Evolutionary conservation across 2,113 vertebrate species (phyloP), one percentile per base, ranked within the genome.

Genomic region (Odocoileus virginianus): DNA sequence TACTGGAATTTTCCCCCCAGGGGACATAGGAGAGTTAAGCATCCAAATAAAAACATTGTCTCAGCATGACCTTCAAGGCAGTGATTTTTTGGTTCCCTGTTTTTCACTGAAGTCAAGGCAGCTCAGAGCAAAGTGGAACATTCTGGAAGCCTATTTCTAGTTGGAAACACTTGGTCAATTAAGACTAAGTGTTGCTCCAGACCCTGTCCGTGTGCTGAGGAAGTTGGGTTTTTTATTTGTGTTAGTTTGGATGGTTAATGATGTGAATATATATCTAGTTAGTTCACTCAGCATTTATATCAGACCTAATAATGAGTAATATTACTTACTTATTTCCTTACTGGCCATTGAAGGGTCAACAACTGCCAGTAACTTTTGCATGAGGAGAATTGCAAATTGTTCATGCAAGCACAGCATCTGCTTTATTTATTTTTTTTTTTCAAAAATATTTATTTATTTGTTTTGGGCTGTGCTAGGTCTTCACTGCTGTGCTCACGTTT

Each of bases 161-260:
- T 27, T 47, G 54, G 33, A 81, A 87, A 94, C n/a, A 9, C 30
- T 87, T 3, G 5, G 64, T 76, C n/a, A 67, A 3, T 40, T 8
- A 83, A 27, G 36, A 84, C 84, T 45, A 55, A 61, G 89, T 71
- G 50, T 43, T 94, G 25, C 40, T 19, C 23, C 82, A 61, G 78
- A 81, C 10, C 57, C 71, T 71, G 25, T 16, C 17, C 11, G 23
- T 78, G 40, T 84, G 58, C n/a, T 76, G 58, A 89, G 78, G 50
- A 43, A 82, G 85, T 61, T 83, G 61, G 52, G 33, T 58, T 33
- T 92, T 78, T 82, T 91, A 84, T 71, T 94, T 96, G 50, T 95
- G 58, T 93, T 94, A 79, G 74, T 87, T 94, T 96, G 33, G 47
- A 33, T n/a, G 12, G 64, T 85, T 95, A 94, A 86, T 86, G 67